Conservation (phyloP, 1,140 invertebrate genomes). For the Calliopsis andreniformis region DNA sequence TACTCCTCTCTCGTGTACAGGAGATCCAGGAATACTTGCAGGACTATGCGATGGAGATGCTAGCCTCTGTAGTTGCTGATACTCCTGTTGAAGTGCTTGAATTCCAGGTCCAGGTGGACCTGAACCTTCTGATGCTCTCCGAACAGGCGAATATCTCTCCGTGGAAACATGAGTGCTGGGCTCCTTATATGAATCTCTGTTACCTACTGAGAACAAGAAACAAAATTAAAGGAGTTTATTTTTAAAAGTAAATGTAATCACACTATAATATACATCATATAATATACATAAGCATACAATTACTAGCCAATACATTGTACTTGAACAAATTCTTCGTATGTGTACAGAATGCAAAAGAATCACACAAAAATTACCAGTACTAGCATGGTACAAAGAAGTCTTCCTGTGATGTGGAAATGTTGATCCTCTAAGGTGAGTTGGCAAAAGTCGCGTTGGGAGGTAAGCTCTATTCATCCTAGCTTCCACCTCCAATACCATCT, state of each 20-base stretch:
- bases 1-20: conserved; percentile 85
- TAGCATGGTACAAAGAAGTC: conserved; percentile 78
- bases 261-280: not conserved
- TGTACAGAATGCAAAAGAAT: conserved; percentile 53
- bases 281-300: not conserved
- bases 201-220: conserved; percentile 67
- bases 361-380: conserved; percentile 76
- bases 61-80: conserved; percentile 86
- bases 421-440: conserved; percentile 76
- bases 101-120: conserved; percentile 83
- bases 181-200: conserved; percentile 80
- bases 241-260: not conserved
- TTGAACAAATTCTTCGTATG: conserved; percentile 15
- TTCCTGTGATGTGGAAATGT: conserved; percentile 78
- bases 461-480: conserved; percentile 93
- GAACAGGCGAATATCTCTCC: conserved; percentile 94
- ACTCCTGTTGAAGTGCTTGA: conserved; percentile 86
- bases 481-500: conserved; percentile 93
- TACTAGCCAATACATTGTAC: not conserved
- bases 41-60: conserved; percentile 82
- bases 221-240: conserved; percentile 5
- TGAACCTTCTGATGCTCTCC: conserved; percentile 92
- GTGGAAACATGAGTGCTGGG: conserved; percentile 80
- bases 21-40: conserved; percentile 84
- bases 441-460: conserved; percentile 85